Base-by-base conservation (phyloP, 2,888 invertebrate species). In the Entomobrya multifasciata region DNA sequence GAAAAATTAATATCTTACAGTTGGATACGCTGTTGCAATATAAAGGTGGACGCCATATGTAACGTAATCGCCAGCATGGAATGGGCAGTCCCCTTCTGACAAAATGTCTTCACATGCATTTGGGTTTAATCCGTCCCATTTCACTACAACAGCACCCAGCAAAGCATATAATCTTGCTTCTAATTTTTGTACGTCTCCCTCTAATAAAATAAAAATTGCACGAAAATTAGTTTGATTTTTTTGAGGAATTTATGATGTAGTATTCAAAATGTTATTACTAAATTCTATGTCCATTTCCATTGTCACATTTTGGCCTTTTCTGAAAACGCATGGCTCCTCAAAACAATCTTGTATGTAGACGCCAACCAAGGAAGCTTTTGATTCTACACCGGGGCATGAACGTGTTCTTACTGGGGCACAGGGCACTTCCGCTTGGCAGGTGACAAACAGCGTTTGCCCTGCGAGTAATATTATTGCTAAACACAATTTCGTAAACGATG, bases 231-330 rank as follows among this genome's bases (percentile, higher is more conserved):
- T n/a, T n/a, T n/a, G n/a, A n/a, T n/a, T n/a, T n/a, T n/a, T n/a
- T n/a, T n/a, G n/a, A n/a, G n/a, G n/a, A n/a, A n/a, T n/a, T n/a
- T n/a, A n/a, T n/a, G n/a, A n/a, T n/a, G n/a, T n/a, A n/a, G n/a
- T 8, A 49, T 15, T 15, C 2, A 49, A 20, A 1, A 10, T 1
- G 13, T 25, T 25, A 22, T 79, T 81, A 81, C 81, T 36, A 25
- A 81, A 70, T 44, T 81, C 81, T 5, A 81, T 55, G n/a, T 81
- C 81, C 70, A 81, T 57, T 47, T 79, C 79, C 17, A 79, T 11
- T 22, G 79, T 65, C 36, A 79, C 67, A 20, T 30, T 67, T 20
- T 36, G 30, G 13, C 36, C 67, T 47, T 47, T 65, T 15, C 15
- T 27, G 22, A 79, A 79, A 47, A 15, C 0, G 25, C 79, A 79